Conservation (phyloP, 2,888 invertebrate species). For the Anthrax anthrax region DNA sequence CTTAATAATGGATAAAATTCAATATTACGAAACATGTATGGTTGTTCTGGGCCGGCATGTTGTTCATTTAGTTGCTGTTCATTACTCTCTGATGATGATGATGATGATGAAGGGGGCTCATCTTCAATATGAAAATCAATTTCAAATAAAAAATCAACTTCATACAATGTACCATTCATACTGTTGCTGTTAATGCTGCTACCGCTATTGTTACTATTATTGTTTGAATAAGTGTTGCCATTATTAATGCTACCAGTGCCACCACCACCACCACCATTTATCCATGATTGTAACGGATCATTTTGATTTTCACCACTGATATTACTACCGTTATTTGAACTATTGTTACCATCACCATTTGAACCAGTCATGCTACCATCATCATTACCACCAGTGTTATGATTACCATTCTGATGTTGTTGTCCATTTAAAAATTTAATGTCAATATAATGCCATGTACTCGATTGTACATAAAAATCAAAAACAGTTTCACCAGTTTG, state of each 20-base stretch:
- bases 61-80: not conserved
- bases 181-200: not conserved
- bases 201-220: too few species aligned
- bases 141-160: conserved; percentile 21
- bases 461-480: conserved; percentile 41
- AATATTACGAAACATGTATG: conserved; percentile 21
- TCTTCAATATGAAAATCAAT: conserved; percentile 20
- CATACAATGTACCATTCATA: conserved; percentile 8
- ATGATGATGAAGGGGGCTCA: conserved; percentile 4
- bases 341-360: not conserved
- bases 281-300: not conserved
- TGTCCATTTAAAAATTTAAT: conserved; percentile 23
- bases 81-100: conserved; percentile 1
- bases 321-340: too few species aligned
- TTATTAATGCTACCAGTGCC: too few species aligned
- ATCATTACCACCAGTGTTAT: not conserved
- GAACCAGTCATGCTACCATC: conserved; percentile 3
- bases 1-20: conserved; percentile 35
- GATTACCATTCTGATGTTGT: conserved; percentile 10
- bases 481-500: conserved; percentile 33
- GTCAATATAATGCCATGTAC: conserved; percentile 45
- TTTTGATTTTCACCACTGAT: not conserved
- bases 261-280: not conserved
- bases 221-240: too few species aligned
- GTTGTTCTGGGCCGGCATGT: conserved; percentile 20